A percentile compares a stretch with the other conserved stretches of the same genome.
phyloP scores from a whole-genome alignment of 2,888 invertebrate genomes.

The Hipparchia sbordonii region DNA sequence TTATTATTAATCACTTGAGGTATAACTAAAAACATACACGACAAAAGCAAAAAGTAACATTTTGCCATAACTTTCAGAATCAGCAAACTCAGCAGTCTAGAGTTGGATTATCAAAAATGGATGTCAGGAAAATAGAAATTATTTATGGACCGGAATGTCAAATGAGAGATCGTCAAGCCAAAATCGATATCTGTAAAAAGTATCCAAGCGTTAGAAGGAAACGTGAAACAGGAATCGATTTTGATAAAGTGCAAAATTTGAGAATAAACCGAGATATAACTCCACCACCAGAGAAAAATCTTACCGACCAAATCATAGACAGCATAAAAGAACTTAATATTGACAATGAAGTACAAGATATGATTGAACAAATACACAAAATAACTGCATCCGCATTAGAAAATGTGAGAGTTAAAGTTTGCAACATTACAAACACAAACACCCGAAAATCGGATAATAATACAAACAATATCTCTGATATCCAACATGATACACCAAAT shows the following conservation, averaged over 20 bases:
- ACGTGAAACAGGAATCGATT: constrained; percentile 44
- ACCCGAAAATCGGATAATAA: not conserved
- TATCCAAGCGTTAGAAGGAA: constrained; percentile 60
- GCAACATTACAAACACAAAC: constrained; percentile 47
- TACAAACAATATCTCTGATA: not conserved
- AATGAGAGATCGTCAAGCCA: constrained; percentile 61
- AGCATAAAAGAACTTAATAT: constrained; percentile 54
- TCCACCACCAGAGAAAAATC: constrained; percentile 53
- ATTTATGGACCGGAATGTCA: constrained; percentile 66
- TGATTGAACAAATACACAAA: constrained; percentile 56
- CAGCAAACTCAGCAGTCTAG: constrained; percentile 52
- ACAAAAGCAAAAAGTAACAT: no score
- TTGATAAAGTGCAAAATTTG: constrained; percentile 47
- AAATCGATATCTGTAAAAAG: constrained; percentile 64
- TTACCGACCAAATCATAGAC: constrained; percentile 29
- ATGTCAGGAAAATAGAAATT: constrained; percentile 63
- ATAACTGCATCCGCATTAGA: constrained; percentile 53
- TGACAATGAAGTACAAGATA: constrained; percentile 50
- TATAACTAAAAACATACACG: no score
- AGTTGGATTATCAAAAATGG: constrained; percentile 50
- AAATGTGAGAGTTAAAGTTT: constrained; percentile 56
- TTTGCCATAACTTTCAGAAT: constrained; percentile 49
- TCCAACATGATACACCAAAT: not conserved
- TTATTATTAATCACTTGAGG: no score
- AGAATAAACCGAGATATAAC: constrained; percentile 68